A percentile compares a stretch with the other conserved stretches of the same genome.
These are phyloP conservation scores for Acleris laterana DNA, from an alignment of 2,888 invertebrate genomes.

Conservation along the genomic window DNA sequence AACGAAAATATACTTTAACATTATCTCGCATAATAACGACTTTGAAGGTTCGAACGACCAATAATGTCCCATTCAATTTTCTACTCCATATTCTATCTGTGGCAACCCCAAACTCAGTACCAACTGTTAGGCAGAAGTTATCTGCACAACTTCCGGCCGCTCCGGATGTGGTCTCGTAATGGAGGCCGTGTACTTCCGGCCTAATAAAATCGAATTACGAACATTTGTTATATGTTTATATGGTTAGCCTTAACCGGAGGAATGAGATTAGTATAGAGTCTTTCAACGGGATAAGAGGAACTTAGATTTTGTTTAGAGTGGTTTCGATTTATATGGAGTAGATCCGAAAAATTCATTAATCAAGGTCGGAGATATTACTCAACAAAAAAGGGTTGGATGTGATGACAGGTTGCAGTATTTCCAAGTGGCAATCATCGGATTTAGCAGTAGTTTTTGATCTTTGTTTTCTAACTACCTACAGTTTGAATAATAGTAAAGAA, in stretches of 20 bases:
- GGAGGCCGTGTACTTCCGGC: slow-evolving; percentile 46
- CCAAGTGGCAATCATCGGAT: too few species aligned
- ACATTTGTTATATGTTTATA: slow-evolving; percentile 27
- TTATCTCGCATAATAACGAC: too few species aligned
- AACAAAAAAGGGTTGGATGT: too few species aligned
- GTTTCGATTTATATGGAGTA: too few species aligned
- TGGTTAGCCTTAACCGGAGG: background rate
- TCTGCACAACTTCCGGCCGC: slow-evolving; percentile 33
- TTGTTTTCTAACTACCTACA: too few species aligned
- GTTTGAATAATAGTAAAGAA: too few species aligned
- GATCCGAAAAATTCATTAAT: too few species aligned
- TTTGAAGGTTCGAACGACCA: background rate
- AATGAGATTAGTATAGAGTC: background rate
- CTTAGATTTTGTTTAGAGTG: too few species aligned
- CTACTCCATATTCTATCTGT: slow-evolving; percentile 9
- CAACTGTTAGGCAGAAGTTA: slow-evolving; percentile 29
- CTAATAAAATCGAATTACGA: slow-evolving; percentile 37
- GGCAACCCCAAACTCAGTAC: slow-evolving; percentile 24
- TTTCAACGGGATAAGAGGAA: background rate
- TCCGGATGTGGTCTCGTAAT: slow-evolving; percentile 45
- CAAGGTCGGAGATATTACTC: too few species aligned
- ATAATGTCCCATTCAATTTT: background rate
- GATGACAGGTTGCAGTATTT: too few species aligned
- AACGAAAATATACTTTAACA: background rate
- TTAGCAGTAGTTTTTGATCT: too few species aligned